These are phyloP conservation scores for Pteropus alecto DNA, from an alignment of 2,113 vertebrate genomes.

Conservation along the genomic window DNA sequence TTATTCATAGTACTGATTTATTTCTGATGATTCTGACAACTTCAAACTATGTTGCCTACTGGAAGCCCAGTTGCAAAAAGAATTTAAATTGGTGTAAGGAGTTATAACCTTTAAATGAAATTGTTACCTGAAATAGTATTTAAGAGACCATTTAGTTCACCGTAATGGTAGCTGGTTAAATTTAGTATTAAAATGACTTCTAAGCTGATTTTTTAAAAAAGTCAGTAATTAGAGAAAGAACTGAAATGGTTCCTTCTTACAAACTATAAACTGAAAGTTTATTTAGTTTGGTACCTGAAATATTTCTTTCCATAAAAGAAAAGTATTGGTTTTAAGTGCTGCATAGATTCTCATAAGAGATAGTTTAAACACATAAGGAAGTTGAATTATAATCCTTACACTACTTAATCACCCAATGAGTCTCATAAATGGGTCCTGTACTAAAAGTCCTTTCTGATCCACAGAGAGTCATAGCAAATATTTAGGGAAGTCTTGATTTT, in stretches of 20 bases:
- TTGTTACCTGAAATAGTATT: not conserved
- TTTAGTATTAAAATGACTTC: conserved; percentile 12
- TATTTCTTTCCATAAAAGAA: not conserved
- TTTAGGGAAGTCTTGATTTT: not conserved
- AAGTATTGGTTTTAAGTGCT: not conserved
- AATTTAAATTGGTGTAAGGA: not conserved
- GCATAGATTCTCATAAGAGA: not conserved
- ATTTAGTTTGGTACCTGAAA: conserved; percentile 28
- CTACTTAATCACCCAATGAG: not conserved
- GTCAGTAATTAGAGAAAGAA: not conserved
- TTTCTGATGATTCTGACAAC: not conserved
- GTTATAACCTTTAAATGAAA: not conserved
- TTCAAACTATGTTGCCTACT: not conserved
- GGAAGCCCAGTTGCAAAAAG: not conserved
- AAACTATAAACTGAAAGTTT: not conserved
- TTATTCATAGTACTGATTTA: not conserved
- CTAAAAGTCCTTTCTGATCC: not conserved
- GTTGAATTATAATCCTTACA: not conserved
- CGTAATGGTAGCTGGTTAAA: not conserved
- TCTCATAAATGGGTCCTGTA: not conserved
- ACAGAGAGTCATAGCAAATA: not conserved
- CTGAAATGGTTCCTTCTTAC: not conserved
- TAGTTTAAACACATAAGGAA: not conserved
- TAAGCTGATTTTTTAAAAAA: not conserved
- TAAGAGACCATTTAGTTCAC: not conserved